Evolutionary conservation across 2,797 vertebrate species (phyloP).

Genomic region (Aselliscus stoliczkanus): DNA sequence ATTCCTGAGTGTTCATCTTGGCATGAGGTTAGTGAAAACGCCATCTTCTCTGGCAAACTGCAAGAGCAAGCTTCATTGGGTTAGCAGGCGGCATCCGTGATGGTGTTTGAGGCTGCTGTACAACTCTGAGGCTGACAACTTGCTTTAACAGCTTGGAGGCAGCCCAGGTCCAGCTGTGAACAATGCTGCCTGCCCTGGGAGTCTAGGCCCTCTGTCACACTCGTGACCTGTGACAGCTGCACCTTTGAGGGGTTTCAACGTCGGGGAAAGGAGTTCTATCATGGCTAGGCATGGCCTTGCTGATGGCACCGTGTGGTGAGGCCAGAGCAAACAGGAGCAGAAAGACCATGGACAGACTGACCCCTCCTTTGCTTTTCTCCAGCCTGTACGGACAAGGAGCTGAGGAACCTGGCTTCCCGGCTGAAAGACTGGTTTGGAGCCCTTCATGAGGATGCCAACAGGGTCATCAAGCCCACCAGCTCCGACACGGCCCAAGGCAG

Average conservation of each 20-base stretch:
- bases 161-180: not conserved
- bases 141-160: not conserved
- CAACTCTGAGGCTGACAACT: slow-evolving; percentile 28
- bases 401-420: slow-evolving; percentile 91
- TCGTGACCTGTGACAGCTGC: not conserved
- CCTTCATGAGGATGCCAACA: slow-evolving; percentile 91
- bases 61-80: not conserved
- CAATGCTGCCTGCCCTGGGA: too few species aligned
- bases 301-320: not conserved
- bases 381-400: slow-evolving; percentile 88
- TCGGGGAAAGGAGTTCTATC: not conserved
- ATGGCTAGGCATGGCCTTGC: not conserved
- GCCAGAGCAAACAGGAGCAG: not conserved
- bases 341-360: rapidly evolving
- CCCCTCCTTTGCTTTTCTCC: slow-evolving; percentile 52
- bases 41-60: slow-evolving; percentile 43
- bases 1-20: slow-evolving; percentile 47
- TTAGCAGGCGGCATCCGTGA: slow-evolving; percentile 40
- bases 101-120: not conserved
- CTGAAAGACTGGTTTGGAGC: slow-evolving; percentile 97
- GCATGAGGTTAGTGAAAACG: slow-evolving; percentile 56
- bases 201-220: not conserved
- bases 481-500: slow-evolving; percentile 81
- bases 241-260: not conserved
- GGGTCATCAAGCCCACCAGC: slow-evolving; percentile 83